phyloP scores from a whole-genome alignment of 2,797 vertebrate species.

The Peromyscus aztecus region DNA sequence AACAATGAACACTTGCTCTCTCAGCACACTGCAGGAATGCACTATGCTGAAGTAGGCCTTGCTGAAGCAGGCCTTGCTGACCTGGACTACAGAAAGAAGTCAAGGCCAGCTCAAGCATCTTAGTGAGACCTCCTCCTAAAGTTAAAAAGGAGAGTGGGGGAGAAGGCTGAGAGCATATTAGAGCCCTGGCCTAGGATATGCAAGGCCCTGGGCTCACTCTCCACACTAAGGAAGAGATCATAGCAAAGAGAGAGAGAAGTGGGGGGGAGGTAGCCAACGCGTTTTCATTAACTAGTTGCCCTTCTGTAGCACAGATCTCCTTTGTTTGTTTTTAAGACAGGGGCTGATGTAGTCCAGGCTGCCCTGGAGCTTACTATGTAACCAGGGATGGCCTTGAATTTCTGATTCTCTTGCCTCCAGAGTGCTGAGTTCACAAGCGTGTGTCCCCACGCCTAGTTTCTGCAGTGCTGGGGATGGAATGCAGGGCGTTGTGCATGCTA shows the following conservation, averaged over 20 bases:
- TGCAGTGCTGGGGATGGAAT: neutral
- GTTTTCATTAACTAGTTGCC: too few relatives aligned
- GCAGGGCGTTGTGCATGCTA: neutral
- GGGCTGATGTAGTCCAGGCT: neutral
- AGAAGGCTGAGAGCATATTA: neutral
- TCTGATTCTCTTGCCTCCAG: neutral
- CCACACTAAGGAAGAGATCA: neutral
- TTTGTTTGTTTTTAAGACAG: neutral
- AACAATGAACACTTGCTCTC: too few relatives aligned
- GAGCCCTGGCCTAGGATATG: neutral
- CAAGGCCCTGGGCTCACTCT: neutral
- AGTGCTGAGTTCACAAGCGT: neutral
- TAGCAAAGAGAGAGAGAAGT: neutral
- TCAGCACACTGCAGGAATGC: neutral
- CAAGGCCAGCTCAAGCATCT: neutral
- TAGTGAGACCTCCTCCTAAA: neutral
- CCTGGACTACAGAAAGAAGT: neutral
- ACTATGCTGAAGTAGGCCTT: neutral
- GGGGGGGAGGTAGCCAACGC: fast-evolving
- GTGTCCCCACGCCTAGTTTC: neutral
- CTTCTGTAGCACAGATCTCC: neutral
- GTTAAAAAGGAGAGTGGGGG: neutral
- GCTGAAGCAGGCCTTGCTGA: neutral
- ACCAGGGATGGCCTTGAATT: neutral
- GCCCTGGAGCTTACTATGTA: neutral